Base-by-base conservation (phyloP, 1,140 invertebrate genomes). In the Drosophila orena region DNA sequence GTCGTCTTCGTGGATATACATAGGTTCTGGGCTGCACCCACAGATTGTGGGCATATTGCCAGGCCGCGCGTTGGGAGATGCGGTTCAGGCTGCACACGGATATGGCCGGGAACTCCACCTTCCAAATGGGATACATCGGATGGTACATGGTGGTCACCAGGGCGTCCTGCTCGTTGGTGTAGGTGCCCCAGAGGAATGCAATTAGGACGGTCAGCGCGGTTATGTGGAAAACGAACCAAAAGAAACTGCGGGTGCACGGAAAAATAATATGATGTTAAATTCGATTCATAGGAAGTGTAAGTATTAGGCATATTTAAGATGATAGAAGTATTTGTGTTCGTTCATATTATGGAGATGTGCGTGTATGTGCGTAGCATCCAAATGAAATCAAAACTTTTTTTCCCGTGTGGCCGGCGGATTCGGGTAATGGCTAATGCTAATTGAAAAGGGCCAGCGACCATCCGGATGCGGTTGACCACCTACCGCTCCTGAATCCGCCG, bases 31-130 rank as follows among this genome's bases (percentile, higher is more conserved):
- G 0, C 3, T 11, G 11, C n/a, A 84, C 88, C 77, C 79, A 94
- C 94, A 94, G 79, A 60, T 92, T 72, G 17, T 91, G 86, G 4
- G 94, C 94, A 30, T 94, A 92, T 43, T 86, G 76, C 20, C 70
- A 81, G 4, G 93, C 92, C 24, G 93, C 93, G 11, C 74, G 81
- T 38, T 91, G 93, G 59, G 93, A 94, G 8, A 95, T 94, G 53
- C 94, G 93, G 86, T 95, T 95, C 57, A 93, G 92, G 11, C 93
- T 92, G 75, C 94, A 95, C 17, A 95, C 93, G 2, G 94, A 94
- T 4, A 95, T 90, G 4, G 93, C 94, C 0, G 94, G 94, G 71
- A 94, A 94, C 49, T 93, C 93, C 10, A 95, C 93, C 27, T 92
- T 93, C 69, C 86, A 93, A n/a, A 95, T 92, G 3, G 93, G 93